Evolutionary conservation across 2,797 vertebrate species (phyloP).

Genomic region (Cercopithecus hamlyni): DNA sequence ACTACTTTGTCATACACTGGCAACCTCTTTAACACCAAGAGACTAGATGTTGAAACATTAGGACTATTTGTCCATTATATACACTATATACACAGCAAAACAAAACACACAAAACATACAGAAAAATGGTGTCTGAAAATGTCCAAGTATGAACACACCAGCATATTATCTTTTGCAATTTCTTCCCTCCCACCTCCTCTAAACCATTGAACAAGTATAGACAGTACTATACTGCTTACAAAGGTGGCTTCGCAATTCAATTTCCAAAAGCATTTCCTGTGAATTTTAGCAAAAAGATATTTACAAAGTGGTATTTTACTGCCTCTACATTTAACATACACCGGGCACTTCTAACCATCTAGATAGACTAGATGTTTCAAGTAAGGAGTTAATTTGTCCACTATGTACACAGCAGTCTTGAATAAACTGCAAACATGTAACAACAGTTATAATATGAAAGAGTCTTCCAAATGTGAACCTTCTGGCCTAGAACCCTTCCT

Average conservation of each 20-base stretch:
- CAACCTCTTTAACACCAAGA: constrained; percentile 58
- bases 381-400: constrained; percentile 5
- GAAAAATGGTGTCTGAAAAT: neutral
- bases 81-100: neutral
- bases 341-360: constrained; percentile 22
- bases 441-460: neutral
- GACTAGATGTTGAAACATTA: constrained; percentile 44
- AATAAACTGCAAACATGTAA: constrained; percentile 12
- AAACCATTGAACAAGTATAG: neutral
- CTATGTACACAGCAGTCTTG: constrained; percentile 37
- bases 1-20: constrained; percentile 43
- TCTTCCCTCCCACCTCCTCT: neutral
- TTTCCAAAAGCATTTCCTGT: constrained; percentile 1
- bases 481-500: neutral
- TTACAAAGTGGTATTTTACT: constrained; percentile 49
- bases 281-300: constrained; percentile 52
- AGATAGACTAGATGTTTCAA: constrained; percentile 13
- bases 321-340: constrained; percentile 35
- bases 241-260: neutral
- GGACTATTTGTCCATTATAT: neutral
- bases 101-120: neutral
- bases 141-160: neutral
- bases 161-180: neutral
- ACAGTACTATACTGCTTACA: neutral
- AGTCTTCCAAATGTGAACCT: constrained; percentile 30